Evolutionary conservation across 2,797 vertebrate species (phyloP).

Genomic region (Champsocephalus esox): DNA sequence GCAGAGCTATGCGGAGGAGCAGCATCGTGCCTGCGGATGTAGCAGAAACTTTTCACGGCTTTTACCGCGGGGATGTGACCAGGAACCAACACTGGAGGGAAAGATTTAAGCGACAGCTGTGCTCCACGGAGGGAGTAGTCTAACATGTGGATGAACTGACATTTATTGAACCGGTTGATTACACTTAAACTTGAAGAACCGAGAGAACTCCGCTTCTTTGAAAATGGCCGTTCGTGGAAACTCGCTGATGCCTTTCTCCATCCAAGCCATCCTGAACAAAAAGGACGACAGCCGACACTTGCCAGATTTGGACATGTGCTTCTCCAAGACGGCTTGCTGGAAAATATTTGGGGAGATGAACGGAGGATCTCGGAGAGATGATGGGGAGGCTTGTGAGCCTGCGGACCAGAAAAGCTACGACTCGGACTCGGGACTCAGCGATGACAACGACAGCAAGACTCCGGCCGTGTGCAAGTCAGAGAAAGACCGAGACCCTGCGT

Average conservation of each 20-base stretch:
- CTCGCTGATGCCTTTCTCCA: slow-evolving; percentile 95
- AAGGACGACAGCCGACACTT: slow-evolving; percentile 88
- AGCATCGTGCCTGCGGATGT: slow-evolving; percentile 73
- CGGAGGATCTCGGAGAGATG: slow-evolving; percentile 68
- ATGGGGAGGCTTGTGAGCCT: slow-evolving; percentile 71
- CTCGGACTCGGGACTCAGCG: slow-evolving; percentile 94
- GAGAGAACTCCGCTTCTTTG: slow-evolving; percentile 47
- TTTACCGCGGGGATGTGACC: slow-evolving; percentile 73
- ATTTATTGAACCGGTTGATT: slow-evolving; percentile 33
- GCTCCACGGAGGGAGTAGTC: slow-evolving; percentile 49
- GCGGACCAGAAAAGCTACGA: slow-evolving; percentile 88
- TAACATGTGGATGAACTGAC: slow-evolving; percentile 77
- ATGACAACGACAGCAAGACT: slow-evolving; percentile 88
- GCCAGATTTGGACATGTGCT: slow-evolving; percentile 86
- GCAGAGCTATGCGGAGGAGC: slow-evolving; percentile 75
- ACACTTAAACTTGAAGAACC: slow-evolving; percentile 28
- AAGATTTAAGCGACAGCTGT: slow-evolving; percentile 35
- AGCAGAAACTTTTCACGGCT: slow-evolving; percentile 64
- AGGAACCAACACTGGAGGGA: slow-evolving; percentile 51
- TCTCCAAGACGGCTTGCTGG: slow-evolving; percentile 89
- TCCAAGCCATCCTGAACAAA: slow-evolving; percentile 96
- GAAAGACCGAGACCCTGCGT: slow-evolving; percentile 75
- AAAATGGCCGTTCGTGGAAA: slow-evolving; percentile 92
- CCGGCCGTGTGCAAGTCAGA: slow-evolving; percentile 73
- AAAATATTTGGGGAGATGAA: slow-evolving; percentile 90